Evolutionary conservation across 2,888 invertebrate species (phyloP).

Genomic region (Cephus nigrinus): DNA sequence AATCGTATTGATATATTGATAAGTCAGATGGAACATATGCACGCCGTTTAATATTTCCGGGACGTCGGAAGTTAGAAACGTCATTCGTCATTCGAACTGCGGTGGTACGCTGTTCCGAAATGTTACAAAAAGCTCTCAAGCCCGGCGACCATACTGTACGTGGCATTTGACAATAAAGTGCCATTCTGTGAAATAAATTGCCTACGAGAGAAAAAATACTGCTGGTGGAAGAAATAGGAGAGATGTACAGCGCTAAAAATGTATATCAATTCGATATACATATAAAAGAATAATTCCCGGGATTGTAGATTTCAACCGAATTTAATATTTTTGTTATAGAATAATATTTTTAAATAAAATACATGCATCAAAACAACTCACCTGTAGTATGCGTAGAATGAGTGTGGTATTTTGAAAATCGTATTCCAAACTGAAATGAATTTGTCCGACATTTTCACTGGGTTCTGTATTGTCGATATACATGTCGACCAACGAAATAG

Average conservation of each 20-base stretch:
- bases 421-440: slow-evolving; percentile 93
- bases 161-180: not conserved
- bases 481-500: slow-evolving; percentile 93
- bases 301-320: no score
- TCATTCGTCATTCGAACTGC: not conserved
- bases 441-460: slow-evolving; percentile 93
- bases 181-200: not conserved
- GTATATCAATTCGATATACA: not conserved
- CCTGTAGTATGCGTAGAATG: slow-evolving; percentile 90
- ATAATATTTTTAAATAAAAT: not conserved
- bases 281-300: not conserved
- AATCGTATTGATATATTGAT: not conserved
- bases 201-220: not conserved
- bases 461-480: slow-evolving; percentile 94
- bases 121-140: not conserved
- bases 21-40: not conserved
- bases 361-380: slow-evolving; percentile 59
- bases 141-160: not conserved
- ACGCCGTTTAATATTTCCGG: not conserved
- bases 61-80: not conserved
- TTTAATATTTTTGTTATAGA: not conserved
- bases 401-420: slow-evolving; percentile 94
- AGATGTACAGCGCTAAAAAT: not conserved
- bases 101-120: not conserved
- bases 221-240: not conserved